phyloP scores from a whole-genome alignment of 2,797 vertebrate species.

The Anguilla anguilla region DNA sequence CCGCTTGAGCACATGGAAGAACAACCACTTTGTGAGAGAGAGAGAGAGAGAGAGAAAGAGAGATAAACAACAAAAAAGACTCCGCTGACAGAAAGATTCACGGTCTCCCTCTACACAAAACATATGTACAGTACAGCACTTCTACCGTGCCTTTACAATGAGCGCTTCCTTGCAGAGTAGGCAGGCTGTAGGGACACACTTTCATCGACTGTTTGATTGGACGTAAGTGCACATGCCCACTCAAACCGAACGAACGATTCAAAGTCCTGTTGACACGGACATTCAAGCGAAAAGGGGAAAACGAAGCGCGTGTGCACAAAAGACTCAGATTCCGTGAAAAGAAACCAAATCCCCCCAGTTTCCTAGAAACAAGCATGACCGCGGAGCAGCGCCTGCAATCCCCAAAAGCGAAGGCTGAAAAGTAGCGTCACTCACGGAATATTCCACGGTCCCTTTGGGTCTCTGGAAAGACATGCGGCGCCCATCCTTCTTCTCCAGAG shows the following conservation, averaged over 20 bases:
- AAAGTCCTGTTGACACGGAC: neutral
- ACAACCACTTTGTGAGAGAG: neutral
- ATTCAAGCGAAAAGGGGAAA: neutral
- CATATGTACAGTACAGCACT: neutral
- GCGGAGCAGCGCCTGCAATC: neutral
- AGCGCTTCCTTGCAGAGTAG: neutral
- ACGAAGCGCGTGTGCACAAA: neutral
- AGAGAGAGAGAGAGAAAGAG: slow-evolving; percentile 8
- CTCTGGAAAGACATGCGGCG: slow-evolving; percentile 98
- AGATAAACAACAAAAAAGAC: neutral
- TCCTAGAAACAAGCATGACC: neutral
- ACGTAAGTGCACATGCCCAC: neutral
- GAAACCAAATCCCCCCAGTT: neutral
- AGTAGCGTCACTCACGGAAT: slow-evolving; percentile 85
- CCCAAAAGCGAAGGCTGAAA: neutral
- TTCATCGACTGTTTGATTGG: neutral
- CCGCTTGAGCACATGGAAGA: neutral
- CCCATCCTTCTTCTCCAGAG: slow-evolving; percentile 96
- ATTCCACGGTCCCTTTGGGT: slow-evolving; percentile 94
- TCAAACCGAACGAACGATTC: neutral
- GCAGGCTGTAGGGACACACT: neutral
- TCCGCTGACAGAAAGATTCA: neutral
- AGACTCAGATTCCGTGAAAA: neutral
- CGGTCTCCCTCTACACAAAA: neutral
- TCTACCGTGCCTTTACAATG: neutral